Evolutionary conservation across 2,113 vertebrate species (phyloP).

Genomic region (Picathartes gymnocephalus): DNA sequence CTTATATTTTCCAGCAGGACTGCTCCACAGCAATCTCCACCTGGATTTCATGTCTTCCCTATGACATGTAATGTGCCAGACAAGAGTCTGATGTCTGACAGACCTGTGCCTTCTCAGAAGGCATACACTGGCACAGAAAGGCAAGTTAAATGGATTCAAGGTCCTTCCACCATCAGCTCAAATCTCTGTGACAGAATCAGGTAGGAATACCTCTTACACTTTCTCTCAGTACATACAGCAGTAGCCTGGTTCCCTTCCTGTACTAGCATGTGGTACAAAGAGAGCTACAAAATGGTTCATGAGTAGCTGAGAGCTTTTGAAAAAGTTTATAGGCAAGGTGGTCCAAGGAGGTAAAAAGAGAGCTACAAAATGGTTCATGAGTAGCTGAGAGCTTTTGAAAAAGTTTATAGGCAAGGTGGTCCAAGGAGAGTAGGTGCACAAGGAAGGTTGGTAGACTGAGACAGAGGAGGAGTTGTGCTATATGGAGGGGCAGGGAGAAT

Average conservation of each 20-base stretch:
- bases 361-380: neutral
- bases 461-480: neutral
- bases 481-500: neutral
- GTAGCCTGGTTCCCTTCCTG: neutral
- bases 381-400: neutral
- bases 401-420: neutral
- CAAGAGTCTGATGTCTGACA: neutral
- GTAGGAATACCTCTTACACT: neutral
- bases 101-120: neutral
- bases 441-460: neutral
- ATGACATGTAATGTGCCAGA: neutral
- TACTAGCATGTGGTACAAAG: neutral
- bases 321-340: neutral
- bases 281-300: neutral
- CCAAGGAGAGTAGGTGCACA: neutral
- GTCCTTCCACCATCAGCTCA: neutral
- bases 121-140: neutral
- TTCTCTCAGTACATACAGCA: neutral
- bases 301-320: neutral
- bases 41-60: neutral
- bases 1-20: neutral
- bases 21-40: neutral
- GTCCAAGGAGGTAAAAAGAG: neutral
- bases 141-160: neutral
- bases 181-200: neutral